phyloP scores from a whole-genome alignment of 2,113 vertebrate species.

The Symphodus melops region DNA sequence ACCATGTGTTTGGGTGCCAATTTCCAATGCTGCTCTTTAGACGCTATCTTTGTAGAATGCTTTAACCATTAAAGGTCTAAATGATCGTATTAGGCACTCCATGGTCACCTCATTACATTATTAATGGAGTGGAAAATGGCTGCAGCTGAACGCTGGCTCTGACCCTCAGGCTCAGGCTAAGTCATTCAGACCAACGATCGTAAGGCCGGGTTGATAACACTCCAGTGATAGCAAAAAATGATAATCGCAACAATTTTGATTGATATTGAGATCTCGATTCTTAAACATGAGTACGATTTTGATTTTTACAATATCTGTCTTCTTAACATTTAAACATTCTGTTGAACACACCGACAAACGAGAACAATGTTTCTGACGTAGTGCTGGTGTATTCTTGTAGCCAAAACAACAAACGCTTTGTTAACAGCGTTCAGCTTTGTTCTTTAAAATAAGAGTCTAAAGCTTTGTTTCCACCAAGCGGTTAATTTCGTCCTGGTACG shows the following conservation, averaged over 20 bases:
- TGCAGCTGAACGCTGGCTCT: conserved; percentile 8
- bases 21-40: conserved; percentile 48
- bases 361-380: too few species aligned
- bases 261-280: too few species aligned
- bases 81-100: conserved; percentile 52
- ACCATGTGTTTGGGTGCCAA: conserved; percentile 16
- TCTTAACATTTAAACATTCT: too few species aligned
- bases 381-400: too few species aligned
- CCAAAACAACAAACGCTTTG: too few species aligned
- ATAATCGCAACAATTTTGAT: too few species aligned
- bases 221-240: background rate
- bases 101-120: conserved; percentile 70
- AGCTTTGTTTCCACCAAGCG: too few species aligned
- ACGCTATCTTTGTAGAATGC: conserved; percentile 46
- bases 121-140: conserved; percentile 76
- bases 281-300: too few species aligned
- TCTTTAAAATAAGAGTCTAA: background rate
- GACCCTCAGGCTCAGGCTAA: conserved; percentile 23
- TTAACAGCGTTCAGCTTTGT: background rate
- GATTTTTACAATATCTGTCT: too few species aligned
- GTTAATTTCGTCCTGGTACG: too few species aligned
- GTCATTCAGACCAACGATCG: conserved; percentile 28
- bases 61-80: conserved; percentile 55
- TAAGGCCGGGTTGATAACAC: conserved; percentile 17
- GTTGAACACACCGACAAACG: too few species aligned